phyloP scores from a whole-genome alignment of 2,113 vertebrate genomes.

The Melanerpes aurifrons region DNA sequence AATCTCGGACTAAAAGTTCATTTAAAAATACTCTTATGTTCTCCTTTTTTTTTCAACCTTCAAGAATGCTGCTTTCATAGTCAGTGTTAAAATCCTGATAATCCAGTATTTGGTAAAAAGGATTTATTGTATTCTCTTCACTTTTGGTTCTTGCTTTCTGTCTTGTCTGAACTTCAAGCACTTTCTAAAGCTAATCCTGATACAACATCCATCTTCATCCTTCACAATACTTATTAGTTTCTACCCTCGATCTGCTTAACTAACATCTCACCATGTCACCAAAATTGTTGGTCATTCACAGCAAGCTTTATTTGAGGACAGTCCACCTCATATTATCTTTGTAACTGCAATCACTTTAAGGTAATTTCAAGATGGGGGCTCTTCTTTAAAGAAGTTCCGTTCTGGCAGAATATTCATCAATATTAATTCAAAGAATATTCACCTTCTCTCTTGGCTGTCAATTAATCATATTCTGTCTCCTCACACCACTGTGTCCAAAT shows the following conservation, averaged over 20 bases:
- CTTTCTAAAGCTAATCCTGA: not conserved
- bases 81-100: not conserved
- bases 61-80: not conserved
- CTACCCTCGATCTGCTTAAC: not conserved
- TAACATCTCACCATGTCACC: fast-evolving
- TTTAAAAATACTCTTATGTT: not conserved
- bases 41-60: fast-evolving
- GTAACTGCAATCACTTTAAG: not conserved
- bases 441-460: not conserved
- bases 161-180: not conserved
- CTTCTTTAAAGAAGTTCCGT: not conserved
- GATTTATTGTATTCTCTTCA: not conserved
- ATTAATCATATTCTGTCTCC: not conserved
- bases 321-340: not conserved
- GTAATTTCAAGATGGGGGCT: not conserved
- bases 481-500: not conserved
- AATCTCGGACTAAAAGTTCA: not conserved
- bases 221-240: not conserved
- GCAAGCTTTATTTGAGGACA: not conserved
- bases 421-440: not conserved
- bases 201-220: not conserved
- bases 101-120: not conserved
- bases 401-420: too few relatives aligned
- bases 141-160: not conserved
- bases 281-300: not conserved